Base-by-base conservation (phyloP, 2,797 vertebrate genomes). In the Syndactyla subalaris region DNA sequence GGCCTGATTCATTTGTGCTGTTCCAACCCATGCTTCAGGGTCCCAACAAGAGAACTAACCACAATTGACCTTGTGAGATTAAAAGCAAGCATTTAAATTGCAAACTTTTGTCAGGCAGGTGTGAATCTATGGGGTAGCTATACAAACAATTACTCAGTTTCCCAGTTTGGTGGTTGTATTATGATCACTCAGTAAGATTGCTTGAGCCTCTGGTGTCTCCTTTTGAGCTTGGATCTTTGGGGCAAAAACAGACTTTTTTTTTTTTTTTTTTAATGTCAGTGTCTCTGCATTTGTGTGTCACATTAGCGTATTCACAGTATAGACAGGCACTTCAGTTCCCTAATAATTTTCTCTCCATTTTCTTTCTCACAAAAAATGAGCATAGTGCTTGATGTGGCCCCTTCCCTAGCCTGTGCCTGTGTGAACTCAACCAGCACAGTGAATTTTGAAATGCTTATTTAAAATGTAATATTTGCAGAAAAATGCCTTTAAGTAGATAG, bases 11-110 rank as follows among this genome's bases (percentile, higher is more conserved):
- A 96, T 92, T 75, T 67, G 49, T 86, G n/a, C 17, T 81, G 75
- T 92, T 97, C 43, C 95, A 96, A 57, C 87, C 82, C 87, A 70
- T 66, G 85, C 93, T 94, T 36, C 89, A 92, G 89, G 89, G 62
- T 80, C 39, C 54, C 75, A 93, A 21, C 78, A 80, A 36, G 30
- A 85, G 29, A 79, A 88, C 38, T 72, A 95, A 95, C 89, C 92
- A 78, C 82, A 94, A 54, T 0, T 92, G 93, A 91, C 89, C 92
- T 95, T 93, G 89, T 62, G 58, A 93, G 72, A 85, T 36, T 52
- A 91, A 89, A 93, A 93, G 39, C 46, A 62, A 51, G 26, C 49
- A 29, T 89, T 91, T 89, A 80, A 89, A 81, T 21, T 94, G 29
- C 58, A 88, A 72, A 72, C 46, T 58, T 85, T 93, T 83, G 68